phyloP scores from a whole-genome alignment of 2,888 invertebrate genomes.

The Chesias legatella region DNA sequence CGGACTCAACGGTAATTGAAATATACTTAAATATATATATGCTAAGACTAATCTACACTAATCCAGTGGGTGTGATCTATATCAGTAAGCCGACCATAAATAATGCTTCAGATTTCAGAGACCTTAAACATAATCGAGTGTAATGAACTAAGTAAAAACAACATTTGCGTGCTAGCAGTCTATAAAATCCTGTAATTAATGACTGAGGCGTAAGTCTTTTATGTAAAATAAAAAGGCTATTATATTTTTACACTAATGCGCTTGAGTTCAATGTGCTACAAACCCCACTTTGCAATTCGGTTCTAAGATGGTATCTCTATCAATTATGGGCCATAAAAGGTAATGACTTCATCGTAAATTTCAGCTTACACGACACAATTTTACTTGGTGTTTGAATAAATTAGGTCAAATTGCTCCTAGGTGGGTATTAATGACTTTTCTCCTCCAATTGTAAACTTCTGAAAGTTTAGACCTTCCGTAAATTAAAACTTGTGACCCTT shows the following conservation, averaged over 20 bases:
- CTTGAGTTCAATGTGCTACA: constrained; percentile 64
- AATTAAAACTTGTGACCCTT: constrained; percentile 21
- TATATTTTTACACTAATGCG: constrained; percentile 68
- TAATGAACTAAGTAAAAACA: constrained; percentile 47
- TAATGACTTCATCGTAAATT: constrained; percentile 80
- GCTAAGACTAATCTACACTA: too few relatives aligned
- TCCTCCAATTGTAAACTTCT: constrained; percentile 33
- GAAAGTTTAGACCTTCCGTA: constrained; percentile 27
- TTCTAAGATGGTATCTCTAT: constrained; percentile 73
- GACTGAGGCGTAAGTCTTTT: constrained; percentile 67
- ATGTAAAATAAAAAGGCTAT: constrained; percentile 58
- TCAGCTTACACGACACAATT: constrained; percentile 74
- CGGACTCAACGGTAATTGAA: too few relatives aligned
- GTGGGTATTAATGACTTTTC: constrained; percentile 54
- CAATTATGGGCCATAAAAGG: constrained; percentile 78
- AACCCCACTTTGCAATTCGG: constrained; percentile 73
- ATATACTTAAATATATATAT: too few relatives aligned
- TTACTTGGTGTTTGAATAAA: constrained; percentile 72
- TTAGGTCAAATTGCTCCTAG: constrained; percentile 59
- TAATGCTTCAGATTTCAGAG: constrained; percentile 23
- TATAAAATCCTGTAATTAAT: constrained; percentile 73
- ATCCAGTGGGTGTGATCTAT: too few relatives aligned
- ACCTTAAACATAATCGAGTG: constrained; percentile 45
- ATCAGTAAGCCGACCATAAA: too few relatives aligned
- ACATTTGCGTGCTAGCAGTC: constrained; percentile 53